Evolutionary conservation across 2,888 invertebrate genomes (phyloP).

Genomic region (Diloba caeruleocephala): DNA sequence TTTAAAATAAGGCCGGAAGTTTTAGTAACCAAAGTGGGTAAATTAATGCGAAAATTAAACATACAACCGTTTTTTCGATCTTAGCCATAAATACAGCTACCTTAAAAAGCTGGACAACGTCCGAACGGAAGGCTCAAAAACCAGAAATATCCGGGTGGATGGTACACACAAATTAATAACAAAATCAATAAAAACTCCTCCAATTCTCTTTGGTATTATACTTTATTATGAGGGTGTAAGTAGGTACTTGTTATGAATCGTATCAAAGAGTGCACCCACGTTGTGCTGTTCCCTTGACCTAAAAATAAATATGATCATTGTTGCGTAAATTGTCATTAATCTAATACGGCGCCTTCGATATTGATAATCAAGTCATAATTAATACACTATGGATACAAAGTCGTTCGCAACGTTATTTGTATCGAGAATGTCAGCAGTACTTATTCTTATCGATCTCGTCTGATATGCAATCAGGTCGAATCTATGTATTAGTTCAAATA

Average conservation of each 20-base stretch:
- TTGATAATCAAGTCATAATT: conserved; percentile 26
- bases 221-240: conserved; percentile 6
- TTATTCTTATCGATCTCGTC: conserved; percentile 19
- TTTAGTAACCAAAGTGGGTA: too few relatives aligned
- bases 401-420: conserved; percentile 7
- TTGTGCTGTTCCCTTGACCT: conserved; percentile 47
- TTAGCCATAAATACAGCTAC: too few relatives aligned
- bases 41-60: too few relatives aligned
- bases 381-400: conserved; percentile 1
- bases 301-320: conserved; percentile 33
- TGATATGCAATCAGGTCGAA: conserved; percentile 23
- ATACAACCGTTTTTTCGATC: too few relatives aligned
- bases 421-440: conserved; percentile 2
- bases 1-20: too few relatives aligned
- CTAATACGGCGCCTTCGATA: conserved; percentile 17
- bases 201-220: conserved; percentile 16
- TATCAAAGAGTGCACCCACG: conserved; percentile 32
- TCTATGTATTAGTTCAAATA: neutral
- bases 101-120: too few relatives aligned
- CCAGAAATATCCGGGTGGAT: too few relatives aligned
- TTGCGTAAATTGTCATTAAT: conserved; percentile 42
- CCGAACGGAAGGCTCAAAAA: too few relatives aligned
- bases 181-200: too few relatives aligned
- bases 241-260: conserved; percentile 20
- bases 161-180: too few relatives aligned